Evolutionary conservation across 2,888 invertebrate genomes (phyloP).

Genomic region (Homarus gammarus): DNA sequence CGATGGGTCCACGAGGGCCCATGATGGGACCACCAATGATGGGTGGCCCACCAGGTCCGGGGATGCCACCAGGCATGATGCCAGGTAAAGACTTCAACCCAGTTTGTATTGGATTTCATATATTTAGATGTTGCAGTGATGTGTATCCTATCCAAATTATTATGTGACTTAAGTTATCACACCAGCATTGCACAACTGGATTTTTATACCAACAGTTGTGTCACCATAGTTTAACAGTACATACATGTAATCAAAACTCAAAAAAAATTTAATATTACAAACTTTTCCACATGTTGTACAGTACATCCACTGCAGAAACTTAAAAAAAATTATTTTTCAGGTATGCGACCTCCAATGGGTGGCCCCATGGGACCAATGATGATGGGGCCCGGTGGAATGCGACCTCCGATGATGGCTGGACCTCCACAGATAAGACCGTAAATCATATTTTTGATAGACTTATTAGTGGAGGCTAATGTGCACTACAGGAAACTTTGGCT

Average conservation of each 20-base stretch:
- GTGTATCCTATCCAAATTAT: too few relatives aligned
- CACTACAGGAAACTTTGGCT: background rate
- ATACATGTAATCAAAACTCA: background rate
- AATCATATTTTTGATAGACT: background rate
- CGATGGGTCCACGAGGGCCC: slow-evolving; percentile 76
- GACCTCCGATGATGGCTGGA: slow-evolving; percentile 76
- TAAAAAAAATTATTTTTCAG: slow-evolving; percentile 67
- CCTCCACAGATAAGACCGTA: slow-evolving; percentile 70
- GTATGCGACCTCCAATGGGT: slow-evolving; percentile 76
- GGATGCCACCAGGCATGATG: slow-evolving; percentile 76
- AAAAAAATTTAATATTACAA: too few relatives aligned
- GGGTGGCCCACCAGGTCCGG: slow-evolving; percentile 83
- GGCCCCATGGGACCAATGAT: slow-evolving; percentile 80
- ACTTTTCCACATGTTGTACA: too few relatives aligned
- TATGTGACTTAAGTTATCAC: too few relatives aligned
- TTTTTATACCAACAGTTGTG: too few relatives aligned
- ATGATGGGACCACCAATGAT: slow-evolving; percentile 80
- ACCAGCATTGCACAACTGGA: too few relatives aligned
- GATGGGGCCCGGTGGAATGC: slow-evolving; percentile 76
- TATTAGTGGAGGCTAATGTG: background rate
- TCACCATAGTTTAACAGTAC: too few relatives aligned
- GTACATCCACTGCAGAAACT: background rate
- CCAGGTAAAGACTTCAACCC: slow-evolving; percentile 73
- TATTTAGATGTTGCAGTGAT: too few relatives aligned
- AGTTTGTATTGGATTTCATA: too few relatives aligned